These are phyloP conservation scores for Hermetia illucens DNA, from an alignment of 1,140 invertebrate species.

Conservation along the genomic window DNA sequence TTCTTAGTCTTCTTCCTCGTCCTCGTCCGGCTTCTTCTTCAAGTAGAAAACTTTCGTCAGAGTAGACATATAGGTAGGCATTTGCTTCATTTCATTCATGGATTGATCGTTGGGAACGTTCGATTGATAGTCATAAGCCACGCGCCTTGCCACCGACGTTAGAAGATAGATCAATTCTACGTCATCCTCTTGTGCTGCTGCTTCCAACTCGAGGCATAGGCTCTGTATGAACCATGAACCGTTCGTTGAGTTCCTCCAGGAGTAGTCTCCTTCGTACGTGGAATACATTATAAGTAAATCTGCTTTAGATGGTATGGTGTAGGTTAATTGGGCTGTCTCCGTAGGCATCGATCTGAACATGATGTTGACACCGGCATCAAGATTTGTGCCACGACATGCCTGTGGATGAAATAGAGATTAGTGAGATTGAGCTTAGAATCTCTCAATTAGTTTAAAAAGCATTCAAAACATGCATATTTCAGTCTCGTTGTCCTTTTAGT, in stretches of 20 bases:
- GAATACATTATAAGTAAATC: slow-evolving; percentile 61
- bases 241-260: slow-evolving; percentile 50
- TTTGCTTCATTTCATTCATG: slow-evolving; percentile 55
- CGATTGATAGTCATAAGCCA: slow-evolving; percentile 47
- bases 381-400: too few relatives aligned
- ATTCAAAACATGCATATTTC: too few relatives aligned
- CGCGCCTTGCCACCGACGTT: slow-evolving; percentile 46
- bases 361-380: too few relatives aligned
- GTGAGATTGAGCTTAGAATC: too few relatives aligned
- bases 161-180: slow-evolving; percentile 48
- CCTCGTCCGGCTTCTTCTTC: slow-evolving; percentile 15
- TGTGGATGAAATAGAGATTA: too few relatives aligned
- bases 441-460: too few relatives aligned
- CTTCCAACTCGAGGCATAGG: slow-evolving; percentile 41
- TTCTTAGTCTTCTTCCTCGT: slow-evolving; percentile 9
- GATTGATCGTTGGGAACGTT: slow-evolving; percentile 35
- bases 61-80: slow-evolving; percentile 55
- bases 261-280: slow-evolving; percentile 56
- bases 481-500: too few relatives aligned
- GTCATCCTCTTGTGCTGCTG: slow-evolving; percentile 24
- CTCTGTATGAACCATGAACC: slow-evolving; percentile 70
- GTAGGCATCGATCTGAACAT: too few relatives aligned
- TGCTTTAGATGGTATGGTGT: slow-evolving; percentile 49
- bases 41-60: slow-evolving; percentile 42
- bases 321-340: slow-evolving; percentile 27